Base-by-base conservation (phyloP, 2,888 invertebrate genomes). In the Tromatobia lineatoria region DNA sequence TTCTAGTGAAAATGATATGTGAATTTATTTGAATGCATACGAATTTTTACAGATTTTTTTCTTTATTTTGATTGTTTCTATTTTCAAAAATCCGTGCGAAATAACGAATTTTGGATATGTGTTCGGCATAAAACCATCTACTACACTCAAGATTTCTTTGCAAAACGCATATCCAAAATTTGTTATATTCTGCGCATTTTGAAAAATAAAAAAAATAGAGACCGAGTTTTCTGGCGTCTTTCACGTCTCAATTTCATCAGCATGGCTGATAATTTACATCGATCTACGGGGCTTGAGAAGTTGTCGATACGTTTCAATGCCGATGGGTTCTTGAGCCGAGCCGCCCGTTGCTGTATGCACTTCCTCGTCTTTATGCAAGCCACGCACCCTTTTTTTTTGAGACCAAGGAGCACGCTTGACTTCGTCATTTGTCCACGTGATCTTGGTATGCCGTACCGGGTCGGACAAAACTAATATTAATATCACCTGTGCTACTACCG, bases 211-310 rank as follows among this genome's bases (percentile, higher is more conserved):
- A n/a, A n/a, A n/a, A n/a, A n/a, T n/a, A n/a, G n/a, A 7, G 67
- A 52, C 6, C 67, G 50, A 42, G 29, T 52, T 34, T 54, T 77
- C 42, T 52, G 34, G 42, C 54, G 42, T 42, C 23, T 29, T 54
- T 38, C 66, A 20, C 77, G 67, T n/a, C 25, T 20, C 34, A n/a
- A 13, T 67, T 54, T 77, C 15, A 29, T 67, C 23, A n/a, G 23
- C 64, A 77, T 50, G 38, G 77, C 77, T n/a, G 13, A 13, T 2
- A 69, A 7, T 57, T 77, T 77, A 2, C 69, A 18, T 67, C 23
- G 77, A 69, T 77, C 77, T 25, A 54, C 11, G 23, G 77, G 69
- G 25, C 69, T 77, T 10, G 59, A 69, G 69, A 57, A 25, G 13
- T 52, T 29, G n/a, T 23, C 10, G 20, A 67, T 45, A 25, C 77